Base-by-base conservation (phyloP, 2,113 vertebrate species). In the Rhagologus leucostigma region DNA sequence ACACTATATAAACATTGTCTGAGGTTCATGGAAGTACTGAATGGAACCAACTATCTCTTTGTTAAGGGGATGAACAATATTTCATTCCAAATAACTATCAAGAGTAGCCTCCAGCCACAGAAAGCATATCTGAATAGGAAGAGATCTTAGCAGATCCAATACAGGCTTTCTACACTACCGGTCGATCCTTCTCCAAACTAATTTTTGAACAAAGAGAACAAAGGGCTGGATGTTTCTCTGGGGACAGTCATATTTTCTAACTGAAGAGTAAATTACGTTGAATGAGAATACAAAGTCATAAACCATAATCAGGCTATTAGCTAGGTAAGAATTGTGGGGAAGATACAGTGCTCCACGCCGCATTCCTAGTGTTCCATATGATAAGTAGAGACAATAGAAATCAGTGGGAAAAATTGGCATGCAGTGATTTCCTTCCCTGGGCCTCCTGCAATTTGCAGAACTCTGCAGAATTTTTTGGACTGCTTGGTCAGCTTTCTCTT, bases 131-230 rank as follows among this genome's bases (percentile, higher is more conserved):
- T 96, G 87, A 93, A 96, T 87, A 89, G 67, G 74, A 97, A 82
- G 93, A 90, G 81, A 96, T 93, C 96, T 97, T 85, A 96, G 89
- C 86, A 96, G 97, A 96, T 98, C 96, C 95, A 84, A 91, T 88
- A 90, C 55, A 89, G 65, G 67, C 77, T 95, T 96, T 95, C 93
- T 93, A 84, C 83, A 82, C 87, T 87, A 65, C 79, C 17, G 7
- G 85, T 89, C 46, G 77, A 88, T 97, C 94, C 90, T 95, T 95
- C 97, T 84, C 70, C 96, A 95, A 97, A 96, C 70, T 95, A 75
- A 97, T 96, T 96, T 89, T 90, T 64, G 95, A 96, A 96, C 93
- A 97, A 95, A 95, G 88, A 96, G 95, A 96, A 97, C 94, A 97
- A 97, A 97, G 93, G 93, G 71, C 41, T 93, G 92, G 67, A 79